Conservation (phyloP, 2,888 invertebrate species). For the Caenorhabditis doughertyi region DNA sequence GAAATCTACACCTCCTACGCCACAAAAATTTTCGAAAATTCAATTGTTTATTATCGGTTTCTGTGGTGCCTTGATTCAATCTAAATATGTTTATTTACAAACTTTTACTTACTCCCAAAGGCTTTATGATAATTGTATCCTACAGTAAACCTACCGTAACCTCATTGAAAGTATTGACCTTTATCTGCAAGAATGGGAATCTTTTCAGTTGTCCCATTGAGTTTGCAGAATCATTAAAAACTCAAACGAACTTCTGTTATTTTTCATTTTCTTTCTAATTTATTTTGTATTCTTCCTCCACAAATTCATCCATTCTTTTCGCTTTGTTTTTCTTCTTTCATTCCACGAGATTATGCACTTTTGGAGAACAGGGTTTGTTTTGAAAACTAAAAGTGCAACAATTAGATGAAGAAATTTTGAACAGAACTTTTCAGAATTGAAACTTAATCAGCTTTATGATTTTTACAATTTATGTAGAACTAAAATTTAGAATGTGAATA, state of each 20-base stretch:
- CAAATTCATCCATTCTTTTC: not conserved
- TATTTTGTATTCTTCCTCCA: constrained; percentile 8
- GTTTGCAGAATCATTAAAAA: no score
- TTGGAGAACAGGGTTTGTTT: constrained; percentile 6
- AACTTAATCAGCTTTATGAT: no score
- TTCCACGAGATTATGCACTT: not conserved
- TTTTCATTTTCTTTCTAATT: not conserved
- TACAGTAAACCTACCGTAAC: no score
- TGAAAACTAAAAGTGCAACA: constrained; percentile 13
- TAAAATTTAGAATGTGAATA: no score
- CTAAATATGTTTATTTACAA: no score
- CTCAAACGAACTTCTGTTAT: not conserved
- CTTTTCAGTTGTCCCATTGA: no score
- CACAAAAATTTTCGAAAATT: not conserved
- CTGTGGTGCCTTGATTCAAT: no score
- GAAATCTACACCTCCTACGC: not conserved
- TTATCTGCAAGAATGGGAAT: no score
- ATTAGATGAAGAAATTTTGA: not conserved
- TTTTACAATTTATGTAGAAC: no score
- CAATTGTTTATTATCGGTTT: constrained; percentile 4
- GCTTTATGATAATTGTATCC: no score
- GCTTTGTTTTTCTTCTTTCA: not conserved
- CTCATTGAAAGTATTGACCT: no score
- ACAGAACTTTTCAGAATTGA: not conserved
- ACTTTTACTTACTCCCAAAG: no score